Conservation (phyloP, 2,888 invertebrate species). For the Thecophora atra region DNA sequence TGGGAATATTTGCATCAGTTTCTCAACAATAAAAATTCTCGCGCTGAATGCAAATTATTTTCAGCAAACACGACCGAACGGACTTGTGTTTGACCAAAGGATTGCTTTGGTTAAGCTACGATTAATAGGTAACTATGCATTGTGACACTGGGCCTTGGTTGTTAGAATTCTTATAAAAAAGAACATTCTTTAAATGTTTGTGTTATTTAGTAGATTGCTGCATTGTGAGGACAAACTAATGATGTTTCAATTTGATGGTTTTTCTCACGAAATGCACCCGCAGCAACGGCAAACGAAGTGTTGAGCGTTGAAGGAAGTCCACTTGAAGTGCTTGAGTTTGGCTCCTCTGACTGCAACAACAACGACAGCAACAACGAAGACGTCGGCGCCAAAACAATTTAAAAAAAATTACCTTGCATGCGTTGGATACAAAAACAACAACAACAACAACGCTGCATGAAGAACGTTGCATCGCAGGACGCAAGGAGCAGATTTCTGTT, state of each 20-base stretch:
- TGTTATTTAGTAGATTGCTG: neutral
- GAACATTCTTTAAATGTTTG: neutral
- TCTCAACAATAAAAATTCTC: too few relatives aligned
- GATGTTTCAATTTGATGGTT: neutral
- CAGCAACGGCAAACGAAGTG: too few relatives aligned
- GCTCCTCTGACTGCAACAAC: slow-evolving; percentile 1
- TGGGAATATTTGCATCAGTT: too few relatives aligned
- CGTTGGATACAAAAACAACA: neutral
- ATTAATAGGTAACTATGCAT: too few relatives aligned
- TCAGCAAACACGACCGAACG: too few relatives aligned
- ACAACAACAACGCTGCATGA: slow-evolving; percentile 2
- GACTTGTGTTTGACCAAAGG: too few relatives aligned
- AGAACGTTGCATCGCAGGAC: slow-evolving; percentile 6
- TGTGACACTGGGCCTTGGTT: too few relatives aligned
- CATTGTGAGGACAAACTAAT: neutral
- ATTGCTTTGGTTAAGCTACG: too few relatives aligned
- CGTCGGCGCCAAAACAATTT: neutral
- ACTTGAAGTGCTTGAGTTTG: neutral
- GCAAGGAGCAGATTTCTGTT: neutral
- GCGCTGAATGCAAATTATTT: too few relatives aligned
- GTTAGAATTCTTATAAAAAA: too few relatives aligned
- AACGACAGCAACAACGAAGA: neutral
- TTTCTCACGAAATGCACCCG: neutral
- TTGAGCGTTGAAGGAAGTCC: neutral
- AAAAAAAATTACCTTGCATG: neutral